phyloP scores from a whole-genome alignment of 2,797 vertebrate genomes.

The Peromyscus nudipes region DNA sequence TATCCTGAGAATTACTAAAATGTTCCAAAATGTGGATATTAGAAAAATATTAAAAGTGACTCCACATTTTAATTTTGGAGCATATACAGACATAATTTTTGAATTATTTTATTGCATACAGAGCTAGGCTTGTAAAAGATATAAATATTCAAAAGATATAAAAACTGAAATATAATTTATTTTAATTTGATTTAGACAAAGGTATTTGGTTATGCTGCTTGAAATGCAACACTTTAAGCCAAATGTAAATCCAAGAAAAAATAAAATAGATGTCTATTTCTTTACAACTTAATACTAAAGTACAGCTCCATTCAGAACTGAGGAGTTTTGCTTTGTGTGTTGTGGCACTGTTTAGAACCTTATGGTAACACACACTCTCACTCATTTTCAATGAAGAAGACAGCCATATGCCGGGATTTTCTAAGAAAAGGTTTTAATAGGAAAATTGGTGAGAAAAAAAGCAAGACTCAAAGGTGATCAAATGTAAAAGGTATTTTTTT shows the following conservation, averaged over 20 bases:
- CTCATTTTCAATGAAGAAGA: neutral
- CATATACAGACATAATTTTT: neutral
- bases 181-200: neutral
- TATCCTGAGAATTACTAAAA: neutral
- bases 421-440: neutral
- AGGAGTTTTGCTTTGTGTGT: neutral
- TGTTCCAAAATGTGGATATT: neutral
- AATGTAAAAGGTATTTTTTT: neutral
- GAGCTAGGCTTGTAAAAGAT: neutral
- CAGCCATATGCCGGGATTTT: neutral
- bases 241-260: neutral
- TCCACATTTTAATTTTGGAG: neutral
- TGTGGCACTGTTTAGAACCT: neutral
- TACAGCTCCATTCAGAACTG: neutral
- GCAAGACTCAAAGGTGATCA: neutral
- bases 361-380: neutral
- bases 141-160: neutral
- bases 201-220: neutral
- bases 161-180: neutral
- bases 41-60: constrained; percentile 50
- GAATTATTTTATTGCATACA: neutral
- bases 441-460: neutral
- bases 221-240: neutral
- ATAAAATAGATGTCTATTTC: neutral
- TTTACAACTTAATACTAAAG: neutral